Percentiles rank a stretch among this genome's conserved stretches.
These are phyloP conservation scores for Cuculus canorus DNA, from an alignment of 2,797 vertebrate genomes.

Conservation along the genomic window DNA sequence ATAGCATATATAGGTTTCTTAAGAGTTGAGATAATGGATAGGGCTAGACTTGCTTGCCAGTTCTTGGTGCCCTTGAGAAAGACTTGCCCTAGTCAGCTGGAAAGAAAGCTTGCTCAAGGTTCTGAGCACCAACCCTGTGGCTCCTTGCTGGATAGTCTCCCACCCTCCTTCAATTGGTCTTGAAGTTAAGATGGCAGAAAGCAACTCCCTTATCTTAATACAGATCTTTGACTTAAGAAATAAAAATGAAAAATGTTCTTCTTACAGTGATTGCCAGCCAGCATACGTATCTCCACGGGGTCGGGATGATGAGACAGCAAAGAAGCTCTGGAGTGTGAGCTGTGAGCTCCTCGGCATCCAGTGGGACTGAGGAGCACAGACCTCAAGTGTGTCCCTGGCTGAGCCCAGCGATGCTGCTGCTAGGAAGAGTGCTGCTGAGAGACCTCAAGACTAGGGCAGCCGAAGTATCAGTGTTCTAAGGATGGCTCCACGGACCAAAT, in stretches of 20 bases:
- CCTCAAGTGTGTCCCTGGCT: background rate
- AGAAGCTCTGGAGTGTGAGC: conserved; percentile 88
- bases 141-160: background rate
- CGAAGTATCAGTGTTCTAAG: background rate
- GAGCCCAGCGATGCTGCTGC: background rate
- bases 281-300: conserved; percentile 87
- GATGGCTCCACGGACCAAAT: background rate
- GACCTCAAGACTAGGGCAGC: background rate
- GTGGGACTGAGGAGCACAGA: conserved; percentile 80
- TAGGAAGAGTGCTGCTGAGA: background rate
- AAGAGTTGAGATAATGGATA: background rate
- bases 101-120: background rate
- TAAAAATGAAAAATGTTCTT: background rate
- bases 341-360: conserved; percentile 90
- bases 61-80: background rate
- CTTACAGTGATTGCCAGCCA: conserved; percentile 86
- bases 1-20: background rate
- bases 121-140: background rate
- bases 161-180: background rate
- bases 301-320: conserved; percentile 85
- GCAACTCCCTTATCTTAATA: background rate
- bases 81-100: background rate
- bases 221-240: background rate
- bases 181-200: background rate
- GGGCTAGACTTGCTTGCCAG: background rate